Evolutionary conservation across 2,888 invertebrate genomes (phyloP), one percentile per base, ranked within the genome.

Genomic region (Villa cingulata): DNA sequence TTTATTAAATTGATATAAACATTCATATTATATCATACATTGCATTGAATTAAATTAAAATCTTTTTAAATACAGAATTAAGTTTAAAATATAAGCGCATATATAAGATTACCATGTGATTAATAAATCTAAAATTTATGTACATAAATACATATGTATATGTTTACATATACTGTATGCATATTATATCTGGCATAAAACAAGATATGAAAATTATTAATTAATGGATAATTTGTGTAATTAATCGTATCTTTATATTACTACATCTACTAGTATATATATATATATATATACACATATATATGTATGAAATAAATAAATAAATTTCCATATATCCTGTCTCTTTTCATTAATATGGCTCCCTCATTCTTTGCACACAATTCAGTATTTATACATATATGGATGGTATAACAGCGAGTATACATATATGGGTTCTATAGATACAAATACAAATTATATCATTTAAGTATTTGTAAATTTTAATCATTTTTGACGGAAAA

Each of bases 211-310:
- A 50, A 52, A 50, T 50, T 52, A 53, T 53, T 53, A 53, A 53
- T 53, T 53, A 50, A 53, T 53, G 48, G 48, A 45, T 51, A 53
- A 50, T 53, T 53, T 51, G 50, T 46, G 47, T 53, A 51, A 53
- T 53, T 53, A 53, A 51, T 51, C 50, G 50, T 52, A 42, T 46
- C 45, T 50, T n/a, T n/a, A n/a, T n/a, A 27, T 39, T 40, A 42
- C 38, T 34, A 19, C 29, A 32, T 32, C 12, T 32, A 3, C 3
- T 12, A 10, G 12, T 29, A 29, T 12, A 1, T 32, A 32, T 32
- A 32, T 32, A 3, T 32, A 12, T 12, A 5, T 32, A 32, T 32
- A 14, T 32, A 32, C 12, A 5, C 12, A 12, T 12, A 32, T 32
- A 14, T 32, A 32, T 23, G 23, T 23, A 23, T 23, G 23, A 4